Base-by-base conservation (phyloP, 2,113 vertebrate species). In the Arvicanthis niloticus region DNA sequence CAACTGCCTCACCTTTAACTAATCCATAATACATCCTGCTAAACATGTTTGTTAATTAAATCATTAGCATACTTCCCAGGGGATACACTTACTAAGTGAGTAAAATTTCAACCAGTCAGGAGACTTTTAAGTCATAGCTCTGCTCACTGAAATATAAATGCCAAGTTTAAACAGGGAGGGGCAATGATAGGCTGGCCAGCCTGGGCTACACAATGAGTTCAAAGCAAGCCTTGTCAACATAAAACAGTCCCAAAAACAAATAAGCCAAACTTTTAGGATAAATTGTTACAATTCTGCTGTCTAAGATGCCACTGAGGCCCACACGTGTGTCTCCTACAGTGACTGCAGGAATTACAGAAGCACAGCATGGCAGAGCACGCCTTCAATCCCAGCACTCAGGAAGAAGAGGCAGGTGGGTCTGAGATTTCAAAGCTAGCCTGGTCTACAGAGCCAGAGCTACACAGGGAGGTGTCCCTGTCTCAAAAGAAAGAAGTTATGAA, bases 1-100 rank as follows among this genome's bases (percentile, higher is more conserved):
- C 78, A 86, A 22, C 0, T 26, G 84, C 81, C 96, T 94, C 91
- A 70, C n/a, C 42, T 75, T 16, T 88, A 93, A 92, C 4, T 17
- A 62, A 94, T 48, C 86, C 62, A 73, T 75, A 82, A 31, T 0
- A 0, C 67, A 24, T 92, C 8, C 26, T 73, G 85, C 10, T 60
- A 13, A 65, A 53, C 26, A 2, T 0, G 70, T 34, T n/a, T 53
- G 48, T 40, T 89, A 42, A 94, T 90, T 67, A 82, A 77, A 11
- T 56, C 78, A 26, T 7, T 26, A 78, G 58, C 82, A 87, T 70
- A 86, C 21, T 31, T 53, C 68, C 84, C 72, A 26, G 17, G 9
- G 8, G 7, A 78, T 7, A 56, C 26, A 72, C 76, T 51, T 56
- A 67, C 3, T 40, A 78, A 70, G 51, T 45, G 40, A 12, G 34